Evolutionary conservation across 2,888 invertebrate genomes (phyloP).

Genomic region (Euzetes globulus): DNA sequence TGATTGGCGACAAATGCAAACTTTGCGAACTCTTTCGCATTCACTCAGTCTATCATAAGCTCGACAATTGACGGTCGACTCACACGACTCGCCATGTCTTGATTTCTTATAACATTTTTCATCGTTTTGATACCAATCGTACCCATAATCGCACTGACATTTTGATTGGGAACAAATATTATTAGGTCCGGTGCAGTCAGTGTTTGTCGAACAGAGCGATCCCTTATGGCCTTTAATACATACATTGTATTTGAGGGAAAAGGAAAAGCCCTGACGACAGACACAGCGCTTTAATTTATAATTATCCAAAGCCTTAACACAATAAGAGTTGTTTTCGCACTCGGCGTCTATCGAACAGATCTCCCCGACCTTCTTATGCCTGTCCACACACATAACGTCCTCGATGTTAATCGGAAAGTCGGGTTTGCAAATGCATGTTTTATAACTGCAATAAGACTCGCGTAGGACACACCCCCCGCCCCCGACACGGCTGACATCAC

Average conservation of each 20-base stretch:
- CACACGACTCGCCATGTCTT: slow-evolving; percentile 23
- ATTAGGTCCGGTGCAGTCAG: slow-evolving; percentile 20
- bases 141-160: slow-evolving; percentile 32
- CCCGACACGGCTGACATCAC: slow-evolving; percentile 25
- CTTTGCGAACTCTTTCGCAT: slow-evolving; percentile 21
- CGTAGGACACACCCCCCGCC: slow-evolving; percentile 31
- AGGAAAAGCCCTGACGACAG: slow-evolving; percentile 29
- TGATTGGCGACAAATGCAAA: slow-evolving; percentile 31
- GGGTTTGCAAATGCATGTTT: slow-evolving; percentile 34
- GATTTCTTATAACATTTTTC: slow-evolving; percentile 29
- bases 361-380: slow-evolving; percentile 24
- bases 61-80: slow-evolving; percentile 31
- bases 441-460: slow-evolving; percentile 32
- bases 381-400: slow-evolving; percentile 26
- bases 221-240: slow-evolving; percentile 29
- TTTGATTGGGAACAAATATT: slow-evolving; percentile 12
- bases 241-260: background rate
- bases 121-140: slow-evolving; percentile 25
- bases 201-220: background rate
- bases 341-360: slow-evolving; percentile 25
- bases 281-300: slow-evolving; percentile 23
- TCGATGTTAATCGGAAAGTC: slow-evolving; percentile 31
- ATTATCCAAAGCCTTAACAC: slow-evolving; percentile 1
- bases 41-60: slow-evolving; percentile 28
- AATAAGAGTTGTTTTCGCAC: slow-evolving; percentile 22